phyloP scores from a whole-genome alignment of 2,888 invertebrate genomes.

The Leptopilina syphax region DNA sequence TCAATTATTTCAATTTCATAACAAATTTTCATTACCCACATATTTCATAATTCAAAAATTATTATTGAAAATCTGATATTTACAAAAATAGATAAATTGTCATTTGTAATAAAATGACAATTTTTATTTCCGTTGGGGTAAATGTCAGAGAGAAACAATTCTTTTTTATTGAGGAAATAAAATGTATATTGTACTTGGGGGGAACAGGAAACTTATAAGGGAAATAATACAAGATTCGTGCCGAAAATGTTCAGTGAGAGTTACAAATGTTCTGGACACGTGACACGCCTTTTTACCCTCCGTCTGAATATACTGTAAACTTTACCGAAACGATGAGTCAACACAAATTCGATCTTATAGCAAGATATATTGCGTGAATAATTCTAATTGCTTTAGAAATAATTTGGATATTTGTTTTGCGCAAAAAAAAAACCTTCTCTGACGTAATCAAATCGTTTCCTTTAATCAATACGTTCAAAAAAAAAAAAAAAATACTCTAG shows the following conservation, averaged over 20 bases:
- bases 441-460: too few relatives aligned
- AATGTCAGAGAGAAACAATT: conserved; percentile 4
- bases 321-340: conserved; percentile 30
- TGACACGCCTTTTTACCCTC: conserved; percentile 23
- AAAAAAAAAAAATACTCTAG: too few relatives aligned
- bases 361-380: conserved; percentile 25
- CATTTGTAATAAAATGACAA: too few relatives aligned
- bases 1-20: too few relatives aligned
- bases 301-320: conserved; percentile 1
- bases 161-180: neutral
- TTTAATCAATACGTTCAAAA: too few relatives aligned
- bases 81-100: too few relatives aligned
- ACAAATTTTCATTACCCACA: too few relatives aligned
- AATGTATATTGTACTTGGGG: neutral
- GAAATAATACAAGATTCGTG: conserved; percentile 2
- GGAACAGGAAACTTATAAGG: neutral
- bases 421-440: too few relatives aligned
- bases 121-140: neutral
- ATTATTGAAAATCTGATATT: too few relatives aligned
- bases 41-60: too few relatives aligned
- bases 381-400: neutral
- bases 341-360: neutral
- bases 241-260: conserved; percentile 14
- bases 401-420: too few relatives aligned
- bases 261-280: conserved; percentile 24